Evolutionary conservation across 1,140 invertebrate species (phyloP), one percentile per base, ranked within the genome.

Genomic region (Drosophila biarmipes): DNA sequence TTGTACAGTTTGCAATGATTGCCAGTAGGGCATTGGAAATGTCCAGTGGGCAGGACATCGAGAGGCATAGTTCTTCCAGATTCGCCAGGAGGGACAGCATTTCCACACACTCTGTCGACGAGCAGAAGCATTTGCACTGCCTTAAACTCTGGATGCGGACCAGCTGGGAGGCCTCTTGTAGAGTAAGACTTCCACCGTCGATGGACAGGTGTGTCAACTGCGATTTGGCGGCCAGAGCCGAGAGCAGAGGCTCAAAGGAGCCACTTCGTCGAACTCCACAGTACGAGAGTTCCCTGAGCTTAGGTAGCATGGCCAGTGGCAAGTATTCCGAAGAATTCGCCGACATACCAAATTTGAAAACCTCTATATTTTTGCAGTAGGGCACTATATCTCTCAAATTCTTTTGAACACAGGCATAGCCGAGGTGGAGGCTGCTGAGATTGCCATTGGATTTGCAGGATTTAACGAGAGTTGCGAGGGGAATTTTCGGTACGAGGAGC

Each of bases 111-210:
- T 81, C 68, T 1, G 48, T 35, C 17, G 49, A 57, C 29, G 46
- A 59, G 37, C 59, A 81, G 10, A 81, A 86, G 61, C 81, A 86
- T 54, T 86, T 86, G 10, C 87, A 46, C 21, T 75, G 43, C 21
- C 38, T 51, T 43, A 86, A 38, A 4, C 57, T 73, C 4, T 46
- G 61, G 10, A 78, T 56, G 2, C 61, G 56, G 7, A 67, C 34
- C 38, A 86, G 38, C 37, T 87, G 73, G 6, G 6, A 34, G 14
- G 51, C 31, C 43, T 86, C 81, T 29, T 53, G 40, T 3, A 35
- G 5, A 31, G 21, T 72, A 0, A 86, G 74, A 11, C 59, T 87
- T 21, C 82, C 81, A 2, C 81, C 82, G 38, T 87, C 71, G 15
- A 86, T 86, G 21, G 48, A 54, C 1, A 87, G 61, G 11, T 58